Percentiles rank a stretch among this genome's conserved stretches.
Conservation (phyloP, 2,888 invertebrate genomes). For the Acanthosepion pharaonis region DNA sequence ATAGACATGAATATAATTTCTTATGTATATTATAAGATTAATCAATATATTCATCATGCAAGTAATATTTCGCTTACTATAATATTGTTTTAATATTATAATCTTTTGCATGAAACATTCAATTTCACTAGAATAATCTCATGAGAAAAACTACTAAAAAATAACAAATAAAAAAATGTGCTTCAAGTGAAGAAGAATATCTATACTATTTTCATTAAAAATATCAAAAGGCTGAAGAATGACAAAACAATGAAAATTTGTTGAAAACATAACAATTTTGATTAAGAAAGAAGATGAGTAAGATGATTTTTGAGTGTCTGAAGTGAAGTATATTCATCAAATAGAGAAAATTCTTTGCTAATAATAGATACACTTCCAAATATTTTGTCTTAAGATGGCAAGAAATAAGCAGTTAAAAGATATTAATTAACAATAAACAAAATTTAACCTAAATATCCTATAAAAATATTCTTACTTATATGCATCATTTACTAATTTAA, state of each 20-base stretch:
- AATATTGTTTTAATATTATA: background rate
- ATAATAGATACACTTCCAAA: background rate
- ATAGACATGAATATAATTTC: background rate
- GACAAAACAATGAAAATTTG: background rate
- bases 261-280: background rate
- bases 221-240: background rate
- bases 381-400: too few species aligned
- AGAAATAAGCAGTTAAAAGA: too few species aligned
- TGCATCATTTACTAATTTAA: too few species aligned
- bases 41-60: background rate
- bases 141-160: background rate
- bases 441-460: too few species aligned
- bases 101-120: background rate
- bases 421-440: too few species aligned
- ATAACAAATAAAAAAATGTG: background rate
- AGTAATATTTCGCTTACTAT: background rate
- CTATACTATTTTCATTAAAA: background rate
- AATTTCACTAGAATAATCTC: background rate
- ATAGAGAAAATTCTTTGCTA: background rate
- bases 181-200: background rate
- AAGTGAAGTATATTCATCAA: background rate
- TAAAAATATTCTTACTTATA: too few species aligned
- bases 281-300: background rate
- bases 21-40: background rate
- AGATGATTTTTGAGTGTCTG: background rate